phyloP scores from a whole-genome alignment of 1,140 invertebrate genomes.

The Drosophila lini region DNA sequence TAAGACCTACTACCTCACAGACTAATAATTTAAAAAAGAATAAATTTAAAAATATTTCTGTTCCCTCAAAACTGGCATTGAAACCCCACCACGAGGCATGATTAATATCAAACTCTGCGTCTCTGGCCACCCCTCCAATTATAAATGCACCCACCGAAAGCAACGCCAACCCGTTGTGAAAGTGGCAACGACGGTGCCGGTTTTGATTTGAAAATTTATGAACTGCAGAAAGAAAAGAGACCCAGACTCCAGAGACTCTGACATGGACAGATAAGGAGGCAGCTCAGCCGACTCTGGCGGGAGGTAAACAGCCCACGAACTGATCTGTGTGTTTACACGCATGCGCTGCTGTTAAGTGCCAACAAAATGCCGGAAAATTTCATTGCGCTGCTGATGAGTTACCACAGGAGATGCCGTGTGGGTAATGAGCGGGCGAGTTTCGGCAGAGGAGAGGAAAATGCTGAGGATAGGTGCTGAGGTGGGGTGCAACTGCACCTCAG shows the following conservation, averaged over 20 bases:
- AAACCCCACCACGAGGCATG: background rate
- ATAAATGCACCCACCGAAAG: constrained; percentile 15
- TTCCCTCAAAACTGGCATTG: constrained; percentile 4
- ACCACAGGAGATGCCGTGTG: constrained; percentile 46
- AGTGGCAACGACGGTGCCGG: constrained; percentile 26
- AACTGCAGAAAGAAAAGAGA: constrained; percentile 24
- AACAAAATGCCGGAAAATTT: constrained; percentile 67
- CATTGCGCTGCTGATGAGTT: constrained; percentile 52
- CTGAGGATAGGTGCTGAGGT: background rate
- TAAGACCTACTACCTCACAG: too few relatives aligned
- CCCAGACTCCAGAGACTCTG: background rate
- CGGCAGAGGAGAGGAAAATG: background rate
- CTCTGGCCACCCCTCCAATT: constrained; percentile 3
- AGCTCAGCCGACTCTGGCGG: background rate
- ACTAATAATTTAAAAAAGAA: too few relatives aligned
- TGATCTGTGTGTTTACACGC: constrained; percentile 48
- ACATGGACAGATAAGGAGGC: background rate
- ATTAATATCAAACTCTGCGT: background rate
- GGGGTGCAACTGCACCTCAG: background rate
- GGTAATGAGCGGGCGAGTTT: constrained; percentile 9
- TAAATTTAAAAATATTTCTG: background rate
- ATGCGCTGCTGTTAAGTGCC: constrained; percentile 59
- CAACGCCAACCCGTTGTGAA: constrained; percentile 45
- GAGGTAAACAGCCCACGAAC: constrained; percentile 28
- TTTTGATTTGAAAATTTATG: constrained; percentile 49